These are phyloP conservation scores for Bilobella aurantiaca DNA, from an alignment of 1,140 invertebrate species.

Conservation along the genomic window DNA sequence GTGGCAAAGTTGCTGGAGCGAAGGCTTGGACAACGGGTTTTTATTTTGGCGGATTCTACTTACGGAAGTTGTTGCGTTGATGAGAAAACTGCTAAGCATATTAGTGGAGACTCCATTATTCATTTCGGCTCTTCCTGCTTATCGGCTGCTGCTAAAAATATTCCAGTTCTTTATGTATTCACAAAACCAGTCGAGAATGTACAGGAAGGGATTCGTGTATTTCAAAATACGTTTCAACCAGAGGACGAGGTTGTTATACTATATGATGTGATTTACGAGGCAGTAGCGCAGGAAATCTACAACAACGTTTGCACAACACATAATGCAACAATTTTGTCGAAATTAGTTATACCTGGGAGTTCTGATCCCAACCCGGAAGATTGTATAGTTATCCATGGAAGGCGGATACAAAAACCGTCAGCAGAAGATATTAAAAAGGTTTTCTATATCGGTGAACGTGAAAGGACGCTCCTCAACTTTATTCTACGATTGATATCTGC, in stretches of 20 bases:
- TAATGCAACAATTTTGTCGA: conserved; percentile 7
- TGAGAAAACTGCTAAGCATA: conserved; percentile 76
- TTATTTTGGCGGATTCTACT: conserved; percentile 81
- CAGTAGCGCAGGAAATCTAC: conserved; percentile 10
- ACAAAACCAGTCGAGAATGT: conserved; percentile 37
- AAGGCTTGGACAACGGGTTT: conserved; percentile 51
- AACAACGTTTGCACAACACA: background rate
- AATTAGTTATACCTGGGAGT: conserved; percentile 8
- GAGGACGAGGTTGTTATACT: conserved; percentile 50
- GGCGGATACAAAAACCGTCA: conserved; percentile 32
- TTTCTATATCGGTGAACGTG: conserved; percentile 48
- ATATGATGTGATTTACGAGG: conserved; percentile 57
- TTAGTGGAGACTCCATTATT: conserved; percentile 68
- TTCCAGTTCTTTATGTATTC: conserved; percentile 60
- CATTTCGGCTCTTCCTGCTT: conserved; percentile 87
- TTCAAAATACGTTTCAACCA: conserved; percentile 13
- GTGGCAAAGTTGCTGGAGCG: conserved; percentile 56
- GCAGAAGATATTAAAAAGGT: conserved; percentile 41
- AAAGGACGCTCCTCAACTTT: conserved; percentile 45
- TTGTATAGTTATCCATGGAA: conserved; percentile 26
- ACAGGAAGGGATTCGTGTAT: conserved; percentile 18
- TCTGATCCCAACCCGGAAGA: background rate
- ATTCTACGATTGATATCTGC: conserved; percentile 43
- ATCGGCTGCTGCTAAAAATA: conserved; percentile 49
- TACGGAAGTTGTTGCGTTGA: conserved; percentile 93